Conservation (phyloP, 2,113 vertebrate species). For the Saimiri boliviensis region DNA sequence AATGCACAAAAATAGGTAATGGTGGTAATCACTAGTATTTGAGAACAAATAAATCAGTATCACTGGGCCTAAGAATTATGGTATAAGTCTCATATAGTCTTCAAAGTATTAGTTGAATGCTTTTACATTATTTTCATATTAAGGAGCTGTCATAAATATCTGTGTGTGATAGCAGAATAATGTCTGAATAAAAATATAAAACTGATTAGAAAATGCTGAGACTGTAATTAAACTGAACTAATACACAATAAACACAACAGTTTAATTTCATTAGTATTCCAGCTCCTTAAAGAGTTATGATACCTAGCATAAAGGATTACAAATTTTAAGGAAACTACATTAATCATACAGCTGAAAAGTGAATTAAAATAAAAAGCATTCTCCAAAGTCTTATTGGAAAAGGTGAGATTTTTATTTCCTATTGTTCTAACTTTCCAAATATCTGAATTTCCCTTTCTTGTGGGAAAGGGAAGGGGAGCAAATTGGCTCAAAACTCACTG, state of each 20-base stretch:
- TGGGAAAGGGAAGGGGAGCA: background rate
- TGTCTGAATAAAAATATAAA: constrained; percentile 67
- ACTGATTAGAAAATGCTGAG: constrained; percentile 65
- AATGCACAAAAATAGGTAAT: background rate
- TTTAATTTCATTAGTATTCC: constrained; percentile 50
- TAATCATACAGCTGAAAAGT: constrained; percentile 16
- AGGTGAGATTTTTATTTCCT: background rate
- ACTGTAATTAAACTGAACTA: constrained; percentile 67
- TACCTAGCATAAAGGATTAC: constrained; percentile 45
- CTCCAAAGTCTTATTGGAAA: background rate
- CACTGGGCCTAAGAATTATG: background rate
- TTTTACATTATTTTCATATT: background rate
- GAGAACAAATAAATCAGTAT: constrained; percentile 23
- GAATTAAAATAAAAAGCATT: background rate
- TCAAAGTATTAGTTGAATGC: constrained; percentile 17
- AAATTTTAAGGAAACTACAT: constrained; percentile 2
- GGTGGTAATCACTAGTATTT: background rate
- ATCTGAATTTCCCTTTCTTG: background rate
- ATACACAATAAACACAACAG: constrained; percentile 63
- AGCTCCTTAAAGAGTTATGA: constrained; percentile 26
- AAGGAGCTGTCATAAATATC: constrained; percentile 57
- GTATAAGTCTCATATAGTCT: background rate
- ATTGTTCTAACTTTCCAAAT: background rate
- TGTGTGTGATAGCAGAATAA: constrained; percentile 54
- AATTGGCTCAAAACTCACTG: background rate